Conservation (phyloP, 2,888 invertebrate species). For the Oxytorus armatus region DNA sequence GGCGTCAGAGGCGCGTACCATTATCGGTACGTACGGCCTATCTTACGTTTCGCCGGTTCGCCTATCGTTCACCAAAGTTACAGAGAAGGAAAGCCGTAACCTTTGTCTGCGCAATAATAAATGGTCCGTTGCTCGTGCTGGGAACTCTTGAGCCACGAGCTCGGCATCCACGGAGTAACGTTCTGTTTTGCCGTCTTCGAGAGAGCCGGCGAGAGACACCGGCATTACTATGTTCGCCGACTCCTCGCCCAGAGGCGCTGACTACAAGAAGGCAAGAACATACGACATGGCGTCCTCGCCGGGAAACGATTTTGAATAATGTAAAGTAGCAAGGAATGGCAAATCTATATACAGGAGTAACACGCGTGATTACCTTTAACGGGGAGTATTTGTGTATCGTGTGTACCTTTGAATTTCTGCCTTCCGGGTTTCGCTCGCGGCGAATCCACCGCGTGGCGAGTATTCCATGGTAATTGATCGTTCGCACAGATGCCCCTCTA, state of each 20-base stretch:
- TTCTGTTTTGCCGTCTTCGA: slow-evolving; percentile 26
- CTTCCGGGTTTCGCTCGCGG: slow-evolving; percentile 51
- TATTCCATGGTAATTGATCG: slow-evolving; percentile 59
- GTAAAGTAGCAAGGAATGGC: slow-evolving; percentile 59
- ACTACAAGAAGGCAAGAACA: slow-evolving; percentile 21
- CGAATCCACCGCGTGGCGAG: slow-evolving; percentile 15
- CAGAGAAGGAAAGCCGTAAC: slow-evolving; percentile 70
- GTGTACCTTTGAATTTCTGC: slow-evolving; percentile 42
- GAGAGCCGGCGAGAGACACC: no score
- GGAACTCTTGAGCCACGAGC: slow-evolving; percentile 65
- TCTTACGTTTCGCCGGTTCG: slow-evolving; percentile 41
- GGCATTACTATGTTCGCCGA: slow-evolving; percentile 40
- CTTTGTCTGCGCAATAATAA: slow-evolving; percentile 80
- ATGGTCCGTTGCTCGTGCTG: slow-evolving; percentile 74
- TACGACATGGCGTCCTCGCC: slow-evolving; percentile 32
- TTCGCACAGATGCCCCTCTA: slow-evolving; percentile 41
- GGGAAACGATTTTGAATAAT: slow-evolving; percentile 65
- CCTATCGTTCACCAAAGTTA: slow-evolving; percentile 25
- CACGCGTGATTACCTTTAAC: slow-evolving; percentile 54
- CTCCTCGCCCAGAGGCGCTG: slow-evolving; percentile 27
- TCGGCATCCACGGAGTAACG: slow-evolving; percentile 34
- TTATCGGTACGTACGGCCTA: slow-evolving; percentile 70
- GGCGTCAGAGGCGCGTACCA: no score
- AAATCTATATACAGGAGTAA: slow-evolving; percentile 47
- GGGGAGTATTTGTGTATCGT: slow-evolving; percentile 30